Percentiles rank a stretch among this genome's conserved stretches.
These are phyloP conservation scores for Dryoscopus gambensis DNA, from an alignment of 2,113 vertebrate genomes.

Conservation along the genomic window DNA sequence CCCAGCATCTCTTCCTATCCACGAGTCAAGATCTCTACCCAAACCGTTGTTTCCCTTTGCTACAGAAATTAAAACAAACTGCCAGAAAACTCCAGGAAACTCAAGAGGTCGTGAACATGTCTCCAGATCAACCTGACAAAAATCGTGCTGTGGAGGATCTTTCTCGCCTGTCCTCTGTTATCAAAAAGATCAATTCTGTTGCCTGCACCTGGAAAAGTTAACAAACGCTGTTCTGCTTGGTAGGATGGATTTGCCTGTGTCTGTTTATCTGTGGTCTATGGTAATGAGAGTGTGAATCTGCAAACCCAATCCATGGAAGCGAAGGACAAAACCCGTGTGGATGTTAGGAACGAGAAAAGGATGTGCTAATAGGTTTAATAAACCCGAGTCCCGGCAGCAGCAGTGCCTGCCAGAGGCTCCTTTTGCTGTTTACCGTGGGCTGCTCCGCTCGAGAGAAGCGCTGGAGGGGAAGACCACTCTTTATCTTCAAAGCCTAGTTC, in stretches of 20 bases:
- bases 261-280: neutral
- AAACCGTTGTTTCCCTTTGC: neutral
- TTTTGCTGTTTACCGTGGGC: neutral
- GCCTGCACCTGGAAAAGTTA: neutral
- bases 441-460: accelerated
- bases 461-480: neutral
- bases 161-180: accelerated
- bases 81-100: neutral
- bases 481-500: neutral
- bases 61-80: neutral
- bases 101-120: accelerated
- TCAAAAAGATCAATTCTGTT: neutral
- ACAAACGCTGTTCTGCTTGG: neutral
- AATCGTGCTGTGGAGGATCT: neutral
- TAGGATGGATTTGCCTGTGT: neutral
- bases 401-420: neutral
- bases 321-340: neutral
- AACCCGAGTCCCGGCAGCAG: neutral
- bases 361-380: neutral
- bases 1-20: neutral
- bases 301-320: neutral
- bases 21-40: neutral
- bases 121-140: neutral
- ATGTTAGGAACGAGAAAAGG: neutral
- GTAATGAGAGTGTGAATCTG: neutral